Conservation (phyloP, 2,888 invertebrate genomes). For the Steromphala cineraria region DNA sequence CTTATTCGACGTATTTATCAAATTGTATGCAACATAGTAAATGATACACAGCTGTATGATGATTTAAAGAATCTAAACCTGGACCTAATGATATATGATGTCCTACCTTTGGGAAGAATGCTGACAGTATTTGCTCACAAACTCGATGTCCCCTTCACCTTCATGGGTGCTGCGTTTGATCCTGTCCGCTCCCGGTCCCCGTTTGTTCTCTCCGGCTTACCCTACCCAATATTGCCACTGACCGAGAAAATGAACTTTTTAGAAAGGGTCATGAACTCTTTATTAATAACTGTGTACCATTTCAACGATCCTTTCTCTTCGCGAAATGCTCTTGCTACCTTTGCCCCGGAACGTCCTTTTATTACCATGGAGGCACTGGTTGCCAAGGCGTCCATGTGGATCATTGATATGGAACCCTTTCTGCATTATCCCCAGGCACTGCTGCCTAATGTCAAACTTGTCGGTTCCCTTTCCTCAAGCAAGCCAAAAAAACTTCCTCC, state of each 20-base stretch:
- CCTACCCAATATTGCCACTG: not conserved
- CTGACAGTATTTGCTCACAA: slow-evolving; percentile 27
- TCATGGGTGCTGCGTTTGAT: slow-evolving; percentile 4
- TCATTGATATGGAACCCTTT: slow-evolving; percentile 40
- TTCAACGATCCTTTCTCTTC: slow-evolving; percentile 28
- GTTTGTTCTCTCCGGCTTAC: not conserved
- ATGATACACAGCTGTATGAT: too few relatives aligned
- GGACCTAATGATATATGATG: slow-evolving; percentile 36
- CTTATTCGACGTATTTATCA: too few relatives aligned
- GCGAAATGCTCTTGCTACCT: slow-evolving; percentile 32
- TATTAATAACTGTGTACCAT: not conserved
- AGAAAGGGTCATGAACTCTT: not conserved
- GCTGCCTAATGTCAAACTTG: slow-evolving; percentile 41
- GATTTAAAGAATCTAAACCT: not conserved
- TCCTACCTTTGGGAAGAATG: not conserved
- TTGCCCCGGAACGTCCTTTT: slow-evolving; percentile 38
- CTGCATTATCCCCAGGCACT: slow-evolving; percentile 40
- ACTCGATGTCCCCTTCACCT: slow-evolving; percentile 31
- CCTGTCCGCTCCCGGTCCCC: not conserved
- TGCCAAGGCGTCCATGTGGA: slow-evolving; percentile 34
- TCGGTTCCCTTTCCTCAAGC: slow-evolving; percentile 38
- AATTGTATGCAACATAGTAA: too few relatives aligned
- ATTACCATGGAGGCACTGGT: slow-evolving; percentile 27
- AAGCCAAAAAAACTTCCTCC: slow-evolving; percentile 35
- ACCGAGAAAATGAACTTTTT: slow-evolving; percentile 19